These are phyloP conservation scores for Aphelenchoides avenae DNA, from an alignment of 1,140 invertebrate species.

Conservation along the genomic window DNA sequence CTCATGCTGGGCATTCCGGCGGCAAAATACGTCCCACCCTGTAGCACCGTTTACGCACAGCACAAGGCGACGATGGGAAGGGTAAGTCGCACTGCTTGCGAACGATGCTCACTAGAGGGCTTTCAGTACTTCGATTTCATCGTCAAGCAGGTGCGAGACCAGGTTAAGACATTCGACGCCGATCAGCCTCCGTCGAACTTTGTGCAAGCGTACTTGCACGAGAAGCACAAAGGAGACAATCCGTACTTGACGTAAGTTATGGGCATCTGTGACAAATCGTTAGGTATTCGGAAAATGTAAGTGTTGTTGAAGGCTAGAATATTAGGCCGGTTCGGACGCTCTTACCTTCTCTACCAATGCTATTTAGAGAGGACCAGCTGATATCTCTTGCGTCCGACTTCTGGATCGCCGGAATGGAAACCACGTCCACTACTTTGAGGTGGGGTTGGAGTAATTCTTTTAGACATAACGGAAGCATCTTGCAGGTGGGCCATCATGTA, in stretches of 20 bases:
- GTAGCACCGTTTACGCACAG: background rate
- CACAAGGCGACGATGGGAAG: background rate
- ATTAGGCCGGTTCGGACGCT: no score
- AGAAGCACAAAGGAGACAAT: background rate
- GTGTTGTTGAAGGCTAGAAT: no score
- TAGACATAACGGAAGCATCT: background rate
- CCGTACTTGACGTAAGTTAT: background rate
- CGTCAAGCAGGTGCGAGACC: background rate
- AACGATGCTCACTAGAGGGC: background rate
- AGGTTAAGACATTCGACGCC: background rate
- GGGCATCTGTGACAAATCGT: no score
- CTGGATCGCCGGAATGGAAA: slow-evolving; percentile 12
- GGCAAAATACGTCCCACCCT: background rate
- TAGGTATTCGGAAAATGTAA: no score
- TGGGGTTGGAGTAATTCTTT: no score
- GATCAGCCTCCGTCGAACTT: background rate
- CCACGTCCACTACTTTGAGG: slow-evolving; percentile 1
- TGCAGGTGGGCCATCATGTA: background rate
- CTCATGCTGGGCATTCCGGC: background rate
- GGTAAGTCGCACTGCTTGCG: no score
- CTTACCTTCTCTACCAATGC: no score
- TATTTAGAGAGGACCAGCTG: no score
- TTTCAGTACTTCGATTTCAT: slow-evolving; percentile 5
- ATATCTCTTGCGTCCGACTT: slow-evolving; percentile 9
- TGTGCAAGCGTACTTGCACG: slow-evolving; percentile 5